A percentile compares a stretch with the other conserved stretches of the same genome.
These are phyloP conservation scores for Megalops cyprinoides DNA, from an alignment of 2,797 vertebrate genomes.

Conservation along the genomic window DNA sequence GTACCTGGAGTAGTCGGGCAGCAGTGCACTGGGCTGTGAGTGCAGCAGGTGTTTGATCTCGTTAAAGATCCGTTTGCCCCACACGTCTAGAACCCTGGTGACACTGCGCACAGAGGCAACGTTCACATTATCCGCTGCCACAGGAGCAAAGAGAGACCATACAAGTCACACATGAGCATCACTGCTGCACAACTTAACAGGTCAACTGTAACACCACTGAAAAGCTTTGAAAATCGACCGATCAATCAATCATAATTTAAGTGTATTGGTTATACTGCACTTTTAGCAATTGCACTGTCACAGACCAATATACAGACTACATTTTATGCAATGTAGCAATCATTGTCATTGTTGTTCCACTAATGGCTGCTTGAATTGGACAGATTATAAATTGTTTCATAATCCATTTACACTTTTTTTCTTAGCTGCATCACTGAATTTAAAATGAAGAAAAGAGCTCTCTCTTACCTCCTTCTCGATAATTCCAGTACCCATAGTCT, in stretches of 20 bases:
- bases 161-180: not conserved
- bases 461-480: constrained; percentile 79
- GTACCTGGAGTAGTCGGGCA: constrained; percentile 81
- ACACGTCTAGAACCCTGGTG: constrained; percentile 75
- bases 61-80: constrained; percentile 80
- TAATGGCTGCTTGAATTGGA: not conserved
- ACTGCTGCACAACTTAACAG: not conserved
- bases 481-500: constrained; percentile 80
- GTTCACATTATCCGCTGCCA: constrained; percentile 76
- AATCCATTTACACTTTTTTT: not conserved
- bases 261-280: no score
- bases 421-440: constrained; percentile 19
- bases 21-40: constrained; percentile 73
- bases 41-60: constrained; percentile 77
- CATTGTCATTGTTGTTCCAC: not conserved
- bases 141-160: not conserved
- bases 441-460: constrained; percentile 43
- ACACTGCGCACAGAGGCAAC: constrained; percentile 76
- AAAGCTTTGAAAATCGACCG: no score
- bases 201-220: not conserved
- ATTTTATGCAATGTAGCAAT: not conserved
- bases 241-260: no score
- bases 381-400: not conserved
- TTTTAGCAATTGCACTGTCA: no score
- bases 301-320: no score